phyloP scores from a whole-genome alignment of 53 echinoderm and acorn worm genomes.

The Holothuria leucospilota region DNA sequence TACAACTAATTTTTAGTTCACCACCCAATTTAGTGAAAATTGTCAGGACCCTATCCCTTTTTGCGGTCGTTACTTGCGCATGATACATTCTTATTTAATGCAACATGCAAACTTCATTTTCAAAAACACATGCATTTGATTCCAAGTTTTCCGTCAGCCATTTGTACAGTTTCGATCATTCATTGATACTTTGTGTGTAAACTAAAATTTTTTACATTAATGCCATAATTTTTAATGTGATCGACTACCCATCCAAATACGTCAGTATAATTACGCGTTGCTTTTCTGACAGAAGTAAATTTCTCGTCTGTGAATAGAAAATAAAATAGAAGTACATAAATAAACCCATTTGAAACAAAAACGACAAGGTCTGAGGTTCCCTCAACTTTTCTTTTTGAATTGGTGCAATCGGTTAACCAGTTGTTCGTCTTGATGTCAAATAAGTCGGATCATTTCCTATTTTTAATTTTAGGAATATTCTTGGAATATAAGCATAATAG shows the following conservation, averaged over 20 bases:
- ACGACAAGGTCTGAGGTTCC: too few species aligned
- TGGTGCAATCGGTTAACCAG: too few species aligned
- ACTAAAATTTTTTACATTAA: background rate
- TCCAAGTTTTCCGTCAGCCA: background rate
- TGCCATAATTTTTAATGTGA: background rate
- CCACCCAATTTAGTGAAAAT: too few species aligned
- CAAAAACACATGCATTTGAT: background rate
- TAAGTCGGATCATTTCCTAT: too few species aligned
- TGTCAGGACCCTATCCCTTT: too few species aligned
- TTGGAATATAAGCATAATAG: too few species aligned
- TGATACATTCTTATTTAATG: background rate
- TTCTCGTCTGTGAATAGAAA: background rate
- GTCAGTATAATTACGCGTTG: background rate
- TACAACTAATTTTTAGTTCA: too few species aligned
- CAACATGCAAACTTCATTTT: background rate
- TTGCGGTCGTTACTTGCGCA: too few species aligned
- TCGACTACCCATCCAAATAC: background rate
- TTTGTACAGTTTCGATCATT: background rate
- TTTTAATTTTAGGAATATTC: too few species aligned
- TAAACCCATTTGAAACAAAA: too few species aligned
- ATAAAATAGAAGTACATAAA: background rate
- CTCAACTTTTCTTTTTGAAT: too few species aligned
- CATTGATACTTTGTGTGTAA: background rate
- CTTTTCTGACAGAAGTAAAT: background rate
- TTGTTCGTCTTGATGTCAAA: too few species aligned